Evolutionary conservation across 1,140 invertebrate species (phyloP).

Genomic region (Drosophila obscura): DNA sequence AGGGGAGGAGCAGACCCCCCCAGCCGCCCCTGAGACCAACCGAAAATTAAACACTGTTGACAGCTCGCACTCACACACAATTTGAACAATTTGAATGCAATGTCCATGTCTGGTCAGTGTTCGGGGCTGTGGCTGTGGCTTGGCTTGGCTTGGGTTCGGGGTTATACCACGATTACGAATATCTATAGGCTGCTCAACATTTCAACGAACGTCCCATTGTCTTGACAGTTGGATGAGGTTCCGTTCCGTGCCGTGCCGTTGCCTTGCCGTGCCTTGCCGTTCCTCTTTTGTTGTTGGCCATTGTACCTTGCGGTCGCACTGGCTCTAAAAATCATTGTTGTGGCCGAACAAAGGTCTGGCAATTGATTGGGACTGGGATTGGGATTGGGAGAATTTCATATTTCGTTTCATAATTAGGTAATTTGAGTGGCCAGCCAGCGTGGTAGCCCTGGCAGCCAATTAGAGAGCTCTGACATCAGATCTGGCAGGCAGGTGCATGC

Average conservation of each 20-base stretch:
- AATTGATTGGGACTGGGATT: not conserved
- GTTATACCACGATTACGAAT: conserved; percentile 1
- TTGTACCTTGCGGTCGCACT: conserved; percentile 33
- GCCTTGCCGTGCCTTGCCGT: no score
- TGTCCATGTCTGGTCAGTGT: conserved; percentile 17
- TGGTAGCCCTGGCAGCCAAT: conserved; percentile 55
- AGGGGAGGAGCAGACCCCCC: conserved; percentile 27
- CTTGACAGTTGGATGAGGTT: conserved; percentile 72
- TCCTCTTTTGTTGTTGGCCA: conserved; percentile 20
- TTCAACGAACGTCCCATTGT: conserved; percentile 56
- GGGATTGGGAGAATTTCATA: conserved; percentile 49
- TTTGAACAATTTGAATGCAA: conserved; percentile 67
- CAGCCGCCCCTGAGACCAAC: conserved; percentile 1
- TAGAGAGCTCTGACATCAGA: conserved; percentile 38
- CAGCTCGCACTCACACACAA: conserved; percentile 76
- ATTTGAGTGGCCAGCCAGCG: conserved; percentile 70
- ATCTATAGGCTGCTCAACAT: conserved; percentile 46
- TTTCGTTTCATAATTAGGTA: conserved; percentile 66
- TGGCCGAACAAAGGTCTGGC: conserved; percentile 56
- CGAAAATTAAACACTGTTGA: conserved; percentile 80
- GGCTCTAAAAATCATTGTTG: conserved; percentile 46
- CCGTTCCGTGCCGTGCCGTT: conserved; percentile 6
- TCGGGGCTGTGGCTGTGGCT: not conserved
- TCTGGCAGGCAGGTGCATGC: not conserved
- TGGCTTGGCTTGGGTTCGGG: not conserved